These are phyloP conservation scores for Danio aesculapii DNA, from an alignment of 2,797 vertebrate species.

Conservation along the genomic window DNA sequence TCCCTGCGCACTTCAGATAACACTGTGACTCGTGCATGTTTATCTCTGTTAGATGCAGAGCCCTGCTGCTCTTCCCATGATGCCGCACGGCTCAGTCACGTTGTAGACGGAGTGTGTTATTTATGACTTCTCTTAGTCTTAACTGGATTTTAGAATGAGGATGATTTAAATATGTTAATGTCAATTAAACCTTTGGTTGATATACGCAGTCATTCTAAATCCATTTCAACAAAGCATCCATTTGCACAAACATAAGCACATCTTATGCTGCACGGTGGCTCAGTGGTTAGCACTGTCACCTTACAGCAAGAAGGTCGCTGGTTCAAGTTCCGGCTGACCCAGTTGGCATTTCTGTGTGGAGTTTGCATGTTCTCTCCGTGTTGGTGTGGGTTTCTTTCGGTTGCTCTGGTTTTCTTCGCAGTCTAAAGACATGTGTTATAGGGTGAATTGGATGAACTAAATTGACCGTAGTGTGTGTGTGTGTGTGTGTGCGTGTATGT, in stretches of 20 bases:
- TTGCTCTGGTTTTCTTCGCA: too few species aligned
- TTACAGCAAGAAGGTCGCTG: too few species aligned
- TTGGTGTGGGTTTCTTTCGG: too few species aligned
- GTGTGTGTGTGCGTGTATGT: too few species aligned
- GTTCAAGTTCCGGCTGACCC: too few species aligned
- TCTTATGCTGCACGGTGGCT: background rate
- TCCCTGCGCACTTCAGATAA: constrained; percentile 33
- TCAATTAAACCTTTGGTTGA: background rate
- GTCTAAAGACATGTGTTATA: too few species aligned
- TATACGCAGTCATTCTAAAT: background rate
- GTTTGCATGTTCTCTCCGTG: too few species aligned
- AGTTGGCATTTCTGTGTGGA: too few species aligned
- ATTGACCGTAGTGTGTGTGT: too few species aligned
- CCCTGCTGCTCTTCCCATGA: constrained; percentile 25
- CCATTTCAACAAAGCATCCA: background rate
- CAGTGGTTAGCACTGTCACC: too few species aligned
- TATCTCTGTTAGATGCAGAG: constrained; percentile 36
- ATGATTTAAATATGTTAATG: background rate
- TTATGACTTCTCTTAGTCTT: background rate
- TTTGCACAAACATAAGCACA: background rate
- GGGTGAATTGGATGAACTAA: background rate
- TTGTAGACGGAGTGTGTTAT: constrained; percentile 2
- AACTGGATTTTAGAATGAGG: background rate
- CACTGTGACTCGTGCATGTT: constrained; percentile 23
- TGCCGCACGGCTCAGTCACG: constrained; percentile 12